Evolutionary conservation across 2,113 vertebrate species (phyloP).

Genomic region (Argyrosomus japonicus): DNA sequence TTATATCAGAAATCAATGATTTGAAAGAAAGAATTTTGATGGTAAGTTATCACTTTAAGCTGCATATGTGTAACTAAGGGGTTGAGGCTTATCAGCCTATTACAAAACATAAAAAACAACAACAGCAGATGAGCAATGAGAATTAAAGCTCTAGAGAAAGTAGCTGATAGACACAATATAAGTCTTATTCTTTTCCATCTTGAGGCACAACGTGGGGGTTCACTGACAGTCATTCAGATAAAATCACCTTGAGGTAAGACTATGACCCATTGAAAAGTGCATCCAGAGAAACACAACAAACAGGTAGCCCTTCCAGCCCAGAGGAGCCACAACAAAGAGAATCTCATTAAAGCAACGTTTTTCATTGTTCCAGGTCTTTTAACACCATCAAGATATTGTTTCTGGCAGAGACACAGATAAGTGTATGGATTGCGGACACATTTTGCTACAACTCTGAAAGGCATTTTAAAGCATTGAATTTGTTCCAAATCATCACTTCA

Average conservation of each 20-base stretch:
- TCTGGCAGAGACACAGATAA: conserved; percentile 19
- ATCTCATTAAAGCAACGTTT: conserved; percentile 14
- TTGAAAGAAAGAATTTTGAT: too few relatives aligned
- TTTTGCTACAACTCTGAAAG: conserved; percentile 29
- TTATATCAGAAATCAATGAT: too few relatives aligned
- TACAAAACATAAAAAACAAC: too few relatives aligned
- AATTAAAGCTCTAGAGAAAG: background rate
- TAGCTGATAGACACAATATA: background rate
- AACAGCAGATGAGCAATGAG: background rate
- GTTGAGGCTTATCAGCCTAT: too few relatives aligned
- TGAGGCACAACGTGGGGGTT: conserved; percentile 1
- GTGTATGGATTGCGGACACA: background rate
- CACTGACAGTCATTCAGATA: background rate
- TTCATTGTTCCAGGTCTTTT: conserved; percentile 17
- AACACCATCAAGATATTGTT: conserved; percentile 34
- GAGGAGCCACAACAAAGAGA: conserved; percentile 35
- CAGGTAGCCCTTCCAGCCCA: conserved; percentile 8
- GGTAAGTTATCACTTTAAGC: too few relatives aligned
- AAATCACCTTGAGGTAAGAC: conserved; percentile 5
- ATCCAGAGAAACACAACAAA: conserved; percentile 31
- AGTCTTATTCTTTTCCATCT: background rate
- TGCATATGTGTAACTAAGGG: too few relatives aligned
- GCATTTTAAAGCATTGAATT: conserved; percentile 38
- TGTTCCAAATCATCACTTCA: conserved; percentile 47
- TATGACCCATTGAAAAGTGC: conserved; percentile 36